Evolutionary conservation across 1,140 invertebrate genomes (phyloP).

Genomic region (Trachelipus rathkii): DNA sequence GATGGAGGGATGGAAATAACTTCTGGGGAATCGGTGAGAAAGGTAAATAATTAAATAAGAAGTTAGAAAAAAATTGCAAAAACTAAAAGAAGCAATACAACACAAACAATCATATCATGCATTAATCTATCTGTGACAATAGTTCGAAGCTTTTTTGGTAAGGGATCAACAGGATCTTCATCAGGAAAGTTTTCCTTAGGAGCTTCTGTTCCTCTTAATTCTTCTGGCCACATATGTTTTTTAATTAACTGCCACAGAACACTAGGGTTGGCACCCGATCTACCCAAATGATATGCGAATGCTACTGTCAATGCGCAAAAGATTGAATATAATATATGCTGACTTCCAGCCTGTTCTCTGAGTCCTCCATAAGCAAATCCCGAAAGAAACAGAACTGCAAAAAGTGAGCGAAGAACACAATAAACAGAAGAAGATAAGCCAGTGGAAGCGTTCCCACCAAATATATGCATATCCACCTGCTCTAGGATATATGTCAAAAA

Average conservation of each 20-base stretch:
- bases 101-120: slow-evolving; percentile 88
- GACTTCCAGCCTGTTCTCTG: slow-evolving; percentile 68
- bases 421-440: slow-evolving; percentile 80
- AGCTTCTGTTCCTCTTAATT: slow-evolving; percentile 33
- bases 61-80: too few relatives aligned
- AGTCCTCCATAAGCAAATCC: slow-evolving; percentile 77
- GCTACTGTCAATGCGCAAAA: slow-evolving; percentile 86
- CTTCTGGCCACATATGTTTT: slow-evolving; percentile 57
- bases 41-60: too few relatives aligned
- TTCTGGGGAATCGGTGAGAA: too few relatives aligned
- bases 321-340: slow-evolving; percentile 91
- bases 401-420: slow-evolving; percentile 71
- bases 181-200: slow-evolving; percentile 44
- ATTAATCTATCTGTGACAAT: slow-evolving; percentile 85
- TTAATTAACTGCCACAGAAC: slow-evolving; percentile 84
- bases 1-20: too few relatives aligned
- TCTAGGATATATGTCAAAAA: slow-evolving; percentile 92
- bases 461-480: slow-evolving; percentile 94
- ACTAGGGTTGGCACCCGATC: slow-evolving; percentile 83
- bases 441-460: slow-evolving; percentile 93
- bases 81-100: slow-evolving; percentile 72
- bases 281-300: slow-evolving; percentile 85
- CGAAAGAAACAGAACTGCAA: slow-evolving; percentile 76
- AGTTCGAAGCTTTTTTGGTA: slow-evolving; percentile 80
- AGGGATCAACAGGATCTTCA: slow-evolving; percentile 65